Evolutionary conservation across 1,140 invertebrate species (phyloP), one percentile per base, ranked within the genome.

Genomic region (Coenobita brevimanus): DNA sequence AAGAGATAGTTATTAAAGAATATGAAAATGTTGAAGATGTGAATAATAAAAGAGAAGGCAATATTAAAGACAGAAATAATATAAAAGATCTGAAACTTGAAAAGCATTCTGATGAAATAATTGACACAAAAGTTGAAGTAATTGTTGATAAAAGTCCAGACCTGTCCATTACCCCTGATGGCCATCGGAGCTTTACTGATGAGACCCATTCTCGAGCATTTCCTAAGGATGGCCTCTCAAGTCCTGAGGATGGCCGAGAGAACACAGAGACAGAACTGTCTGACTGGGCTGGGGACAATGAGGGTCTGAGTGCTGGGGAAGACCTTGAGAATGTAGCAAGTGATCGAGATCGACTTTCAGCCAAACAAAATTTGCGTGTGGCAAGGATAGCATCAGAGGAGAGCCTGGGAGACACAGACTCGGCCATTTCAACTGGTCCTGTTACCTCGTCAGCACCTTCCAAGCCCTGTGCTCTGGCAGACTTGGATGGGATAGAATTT

Each of bases 241-340:
- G 88, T 33, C 88, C 88, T 36, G 88, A 89, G 64, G 81, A 60
- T 3, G 84, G 76, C n/a, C 94, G 95, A 21, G 95, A 94, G 0
- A 92, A 96, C 15, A 97, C 96, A 0, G 97, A 97, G 92, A 97
- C 96, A 0, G 96, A 97, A 91, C 92, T 97, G 15, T 97, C 96
- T 0, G 96, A 97, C 92, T 97, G 96, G 96, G 96, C 96, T 0
- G 94, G 95, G 1, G 96, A 97, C 89, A 95, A 95, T 89, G 95
- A 94, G 27, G 93, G 91, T 6, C 91, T 93, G 3, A 95, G 96
- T 0, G 94, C 96, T 2, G 96, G 96, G 87, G 95, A 96, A 91
- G 94, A 96, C 73, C 69, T 91, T n/a, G 95, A 96, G 83, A 93
- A 94, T 57, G 95, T 95, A 67, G 94, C 95, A 76, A 93, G 94